Evolutionary conservation across 1,140 invertebrate genomes (phyloP), one percentile per base, ranked within the genome.

Genomic region (Drosophila arizonae): DNA sequence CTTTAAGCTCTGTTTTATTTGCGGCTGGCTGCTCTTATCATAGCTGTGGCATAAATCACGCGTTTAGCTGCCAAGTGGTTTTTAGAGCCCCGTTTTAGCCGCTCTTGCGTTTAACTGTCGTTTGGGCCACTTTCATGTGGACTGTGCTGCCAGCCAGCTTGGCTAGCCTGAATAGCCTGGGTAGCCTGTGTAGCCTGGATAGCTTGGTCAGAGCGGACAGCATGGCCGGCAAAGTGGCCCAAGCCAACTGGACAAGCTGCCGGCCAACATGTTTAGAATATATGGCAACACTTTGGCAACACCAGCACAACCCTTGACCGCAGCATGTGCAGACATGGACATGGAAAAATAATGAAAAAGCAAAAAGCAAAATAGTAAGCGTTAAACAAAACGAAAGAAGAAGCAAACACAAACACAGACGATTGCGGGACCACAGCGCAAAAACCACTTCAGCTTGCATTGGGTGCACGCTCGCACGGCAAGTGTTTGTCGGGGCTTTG

Each of bases 221-320:
- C 68, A 36, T 41, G 54, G 43, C 41, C 65, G 33, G 54, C 56
- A 55, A 71, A 64, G 39, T 60, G 67, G 66, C 57, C 57, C 6
- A 33, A 33, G 45, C 56, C 65, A 71, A 64, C 41, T 60, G 67
- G 66, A 61, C 52, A 64, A 39, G 26, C 36, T 9, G 52, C 63
- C 77, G 72, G 69, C 84, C 84, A 77, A 87, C 84, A 88, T 87
- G 84, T 87, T 87, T 87, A 87, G 84, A 87, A 87, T 88, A 87
- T 87, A 87, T 88, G 84, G 84, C 84, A 87, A 87, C 84, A 88
- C 84, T 87, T 86, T 88, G 84, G 84, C 84, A 79, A 74, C 84
- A 80, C 76, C 66, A 76, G 74, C 84, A 87, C 82, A 86, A 78
- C 76, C 76, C 79, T 86, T 86, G 82, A 86, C 82, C 84, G 70